These are phyloP conservation scores for Noctua comes DNA, from an alignment of 2,888 invertebrate species.

Conservation along the genomic window DNA sequence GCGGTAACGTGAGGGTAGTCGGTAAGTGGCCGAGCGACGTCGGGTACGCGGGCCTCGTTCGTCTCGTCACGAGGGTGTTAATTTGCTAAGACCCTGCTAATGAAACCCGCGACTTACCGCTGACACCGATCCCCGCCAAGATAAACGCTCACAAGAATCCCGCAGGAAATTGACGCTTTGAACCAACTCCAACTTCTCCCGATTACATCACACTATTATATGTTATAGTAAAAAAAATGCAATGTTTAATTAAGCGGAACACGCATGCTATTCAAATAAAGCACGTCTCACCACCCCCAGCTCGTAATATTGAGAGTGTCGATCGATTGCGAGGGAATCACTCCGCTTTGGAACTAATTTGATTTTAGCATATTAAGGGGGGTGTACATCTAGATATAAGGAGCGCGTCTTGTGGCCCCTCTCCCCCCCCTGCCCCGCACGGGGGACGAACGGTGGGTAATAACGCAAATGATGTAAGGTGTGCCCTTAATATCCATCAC, in stretches of 20 bases:
- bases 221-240: conserved; percentile 66
- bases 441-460: conserved; percentile 76
- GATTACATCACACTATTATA: conserved; percentile 76
- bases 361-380: conserved; percentile 91
- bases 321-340: conserved; percentile 88
- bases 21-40: conserved; percentile 66
- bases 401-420: conserved; percentile 85
- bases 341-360: conserved; percentile 90
- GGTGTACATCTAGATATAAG: conserved; percentile 88
- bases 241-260: conserved; percentile 75
- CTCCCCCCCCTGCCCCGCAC: conserved; percentile 66
- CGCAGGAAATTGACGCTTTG: conserved; percentile 88
- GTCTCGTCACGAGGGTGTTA: conserved; percentile 86
- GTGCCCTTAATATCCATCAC: conserved; percentile 91
- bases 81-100: conserved; percentile 88
- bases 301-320: conserved; percentile 82
- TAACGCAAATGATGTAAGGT: conserved; percentile 91
- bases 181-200: conserved; percentile 76
- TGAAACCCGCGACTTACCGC: conserved; percentile 87
- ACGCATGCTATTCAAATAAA: conserved; percentile 78
- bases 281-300: conserved; percentile 74
- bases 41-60: conserved; percentile 69
- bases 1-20: conserved; percentile 77
- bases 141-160: conserved; percentile 85
- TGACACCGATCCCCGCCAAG: conserved; percentile 82